These are phyloP conservation scores for Biston betularia DNA, from an alignment of 2,888 invertebrate species.

Conservation along the genomic window DNA sequence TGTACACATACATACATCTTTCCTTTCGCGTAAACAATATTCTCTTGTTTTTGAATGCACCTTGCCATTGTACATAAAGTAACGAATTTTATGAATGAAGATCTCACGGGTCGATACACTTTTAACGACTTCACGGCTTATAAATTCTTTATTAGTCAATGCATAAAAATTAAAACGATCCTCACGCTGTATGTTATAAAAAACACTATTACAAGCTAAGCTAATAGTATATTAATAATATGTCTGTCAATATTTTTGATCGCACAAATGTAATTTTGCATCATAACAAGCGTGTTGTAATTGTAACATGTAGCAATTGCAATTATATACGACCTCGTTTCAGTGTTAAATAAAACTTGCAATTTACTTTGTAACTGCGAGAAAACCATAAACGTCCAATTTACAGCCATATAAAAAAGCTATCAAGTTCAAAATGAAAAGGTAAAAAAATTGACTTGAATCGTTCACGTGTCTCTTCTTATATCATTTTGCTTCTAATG, in stretches of 20 bases:
- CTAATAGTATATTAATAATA: conserved; percentile 9
- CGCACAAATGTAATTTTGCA: conserved; percentile 21
- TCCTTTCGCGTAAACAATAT: neutral
- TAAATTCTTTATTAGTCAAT: conserved; percentile 38
- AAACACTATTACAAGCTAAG: conserved; percentile 12
- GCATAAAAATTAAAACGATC: conserved; percentile 39
- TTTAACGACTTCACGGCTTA: conserved; percentile 31
- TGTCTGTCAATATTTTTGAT: conserved; percentile 18
- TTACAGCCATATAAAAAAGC: conserved; percentile 30
- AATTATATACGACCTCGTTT: conserved; percentile 29
- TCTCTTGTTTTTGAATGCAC: neutral
- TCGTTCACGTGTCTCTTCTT: conserved; percentile 40
- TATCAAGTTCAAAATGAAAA: conserved; percentile 23
- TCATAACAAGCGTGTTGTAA: conserved; percentile 11
- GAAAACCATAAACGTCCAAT: conserved; percentile 39
- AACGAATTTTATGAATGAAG: conserved; percentile 38
- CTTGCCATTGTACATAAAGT: conserved; percentile 13
- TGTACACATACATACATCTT: neutral
- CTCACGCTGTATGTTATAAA: conserved; percentile 7
- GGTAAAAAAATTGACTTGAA: conserved; percentile 27
- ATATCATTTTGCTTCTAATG: conserved; percentile 46
- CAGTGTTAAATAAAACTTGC: conserved; percentile 36
- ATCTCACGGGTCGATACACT: conserved; percentile 25
- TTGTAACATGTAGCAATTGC: conserved; percentile 14
- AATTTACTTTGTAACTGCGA: conserved; percentile 37